phyloP scores from a whole-genome alignment of 2,888 invertebrate genomes.

The Drosophila neutralis region DNA sequence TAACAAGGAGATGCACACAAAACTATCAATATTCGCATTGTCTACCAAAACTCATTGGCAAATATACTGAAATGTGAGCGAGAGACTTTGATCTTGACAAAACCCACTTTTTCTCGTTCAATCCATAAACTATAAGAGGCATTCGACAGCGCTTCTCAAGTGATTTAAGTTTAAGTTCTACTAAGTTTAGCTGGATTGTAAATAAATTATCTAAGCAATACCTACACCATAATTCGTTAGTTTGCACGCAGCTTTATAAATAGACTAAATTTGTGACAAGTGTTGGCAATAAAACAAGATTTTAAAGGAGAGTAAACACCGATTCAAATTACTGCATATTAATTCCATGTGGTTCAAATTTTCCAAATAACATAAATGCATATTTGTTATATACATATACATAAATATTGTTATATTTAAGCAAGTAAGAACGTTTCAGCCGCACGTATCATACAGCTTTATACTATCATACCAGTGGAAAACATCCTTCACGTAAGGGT shows the following conservation, averaged over 20 bases:
- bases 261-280: background rate
- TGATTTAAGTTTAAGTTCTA: background rate
- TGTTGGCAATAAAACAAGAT: background rate
- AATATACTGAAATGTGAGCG: background rate
- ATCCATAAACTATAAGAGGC: background rate
- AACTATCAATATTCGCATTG: background rate
- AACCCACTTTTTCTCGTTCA: background rate
- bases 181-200: background rate
- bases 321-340: background rate
- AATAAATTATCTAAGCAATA: background rate
- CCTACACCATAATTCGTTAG: background rate
- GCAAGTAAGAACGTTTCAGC: background rate
- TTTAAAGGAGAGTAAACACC: background rate
- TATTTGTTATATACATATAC: background rate
- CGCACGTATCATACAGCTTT: background rate
- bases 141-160: background rate
- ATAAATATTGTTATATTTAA: background rate
- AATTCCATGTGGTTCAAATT: background rate
- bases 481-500: background rate
- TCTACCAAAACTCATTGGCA: background rate
- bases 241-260: background rate
- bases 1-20: no score
- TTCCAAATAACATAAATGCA: background rate
- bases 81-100: background rate
- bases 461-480: background rate